A percentile compares a stretch with the other conserved stretches of the same genome.
Conservation (phyloP, 1,140 invertebrate species). For the silkworm (Bombyx mori) region ASM3026992v2 NC_085129.1:17597501-17598000, state of each 20-base stretch:
- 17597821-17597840: not conserved
- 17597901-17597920: too few relatives aligned
- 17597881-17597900: too few relatives aligned
- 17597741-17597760: not conserved
- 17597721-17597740: not conserved
- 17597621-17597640: not conserved
- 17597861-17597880: not conserved
- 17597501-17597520: too few relatives aligned
- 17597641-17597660: not conserved
- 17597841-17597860: not conserved
- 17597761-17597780: not conserved
- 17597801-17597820: not conserved
- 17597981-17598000: too few relatives aligned
- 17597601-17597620: not conserved
- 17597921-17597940: too few relatives aligned
- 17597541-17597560: too few relatives aligned
- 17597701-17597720: not conserved
- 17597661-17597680: not conserved
- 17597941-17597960: too few relatives aligned
- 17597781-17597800: not conserved
- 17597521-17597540: too few relatives aligned
- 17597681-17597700: not conserved
- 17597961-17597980: too few relatives aligned
- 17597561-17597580: too few relatives aligned
- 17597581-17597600: not conserved